Conservation (phyloP, 2,113 vertebrate genomes). For the Brachypodius melanocephalos region DNA sequence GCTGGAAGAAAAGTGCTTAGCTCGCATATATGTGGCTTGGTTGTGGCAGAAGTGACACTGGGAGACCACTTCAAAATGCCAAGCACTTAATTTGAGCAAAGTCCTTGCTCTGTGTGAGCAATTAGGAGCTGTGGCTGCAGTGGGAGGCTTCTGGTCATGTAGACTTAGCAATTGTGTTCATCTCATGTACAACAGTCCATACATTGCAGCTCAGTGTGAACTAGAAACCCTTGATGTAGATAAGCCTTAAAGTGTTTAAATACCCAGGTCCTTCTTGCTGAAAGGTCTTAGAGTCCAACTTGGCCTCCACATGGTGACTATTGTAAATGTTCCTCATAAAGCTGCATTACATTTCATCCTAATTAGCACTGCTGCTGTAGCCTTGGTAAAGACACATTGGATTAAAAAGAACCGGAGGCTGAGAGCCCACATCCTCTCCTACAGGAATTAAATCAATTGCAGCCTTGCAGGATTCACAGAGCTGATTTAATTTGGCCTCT, state of each 20-base stretch:
- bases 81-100: neutral
- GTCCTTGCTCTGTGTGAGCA: neutral
- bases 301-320: neutral
- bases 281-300: neutral
- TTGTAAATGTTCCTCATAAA: conserved; percentile 2
- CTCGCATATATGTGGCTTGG: neutral
- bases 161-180: neutral
- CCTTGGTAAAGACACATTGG: neutral
- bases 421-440: neutral
- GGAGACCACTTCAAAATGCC: neutral
- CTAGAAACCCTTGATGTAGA: neutral
- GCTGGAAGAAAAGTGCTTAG: neutral
- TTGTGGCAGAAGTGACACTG: neutral
- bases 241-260: conserved; percentile 40
- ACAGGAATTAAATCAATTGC: conserved; percentile 22
- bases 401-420: conserved; percentile 4
- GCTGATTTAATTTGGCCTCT: neutral
- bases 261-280: neutral
- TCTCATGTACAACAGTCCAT: neutral
- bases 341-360: conserved; percentile 25
- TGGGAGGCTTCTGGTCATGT: neutral
- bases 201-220: neutral
- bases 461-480: neutral
- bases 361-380: conserved; percentile 25
- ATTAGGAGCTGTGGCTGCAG: neutral